Evolutionary conservation across 2,888 invertebrate species (phyloP).

Genomic region (Gibbula magus): DNA sequence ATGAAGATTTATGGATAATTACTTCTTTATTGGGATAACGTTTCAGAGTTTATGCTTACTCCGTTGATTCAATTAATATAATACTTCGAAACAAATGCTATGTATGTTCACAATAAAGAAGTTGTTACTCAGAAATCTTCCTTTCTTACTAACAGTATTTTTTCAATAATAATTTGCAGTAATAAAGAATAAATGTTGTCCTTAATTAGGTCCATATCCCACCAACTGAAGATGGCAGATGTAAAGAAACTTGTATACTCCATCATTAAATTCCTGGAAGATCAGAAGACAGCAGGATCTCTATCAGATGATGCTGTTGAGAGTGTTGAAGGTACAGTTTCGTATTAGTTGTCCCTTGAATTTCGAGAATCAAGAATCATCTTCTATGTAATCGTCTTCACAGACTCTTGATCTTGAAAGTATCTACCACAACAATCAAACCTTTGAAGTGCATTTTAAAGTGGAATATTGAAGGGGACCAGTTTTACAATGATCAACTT

Average conservation of each 20-base stretch:
- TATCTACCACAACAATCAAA: not conserved
- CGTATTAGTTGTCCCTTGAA: too few species aligned
- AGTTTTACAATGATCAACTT: too few species aligned
- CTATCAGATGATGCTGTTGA: slow-evolving; percentile 79
- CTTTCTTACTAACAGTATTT: too few species aligned
- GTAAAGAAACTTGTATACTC: slow-evolving; percentile 74
- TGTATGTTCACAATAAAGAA: too few species aligned
- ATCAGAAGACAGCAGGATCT: slow-evolving; percentile 74
- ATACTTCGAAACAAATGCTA: too few species aligned
- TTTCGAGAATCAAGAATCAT: too few species aligned
- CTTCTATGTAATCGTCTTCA: not conserved
- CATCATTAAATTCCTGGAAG: slow-evolving; percentile 77
- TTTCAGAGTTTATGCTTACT: too few species aligned
- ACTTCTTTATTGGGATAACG: too few species aligned
- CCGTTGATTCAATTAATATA: too few species aligned
- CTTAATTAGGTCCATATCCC: not conserved
- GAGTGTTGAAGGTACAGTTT: slow-evolving; percentile 82
- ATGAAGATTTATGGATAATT: too few species aligned
- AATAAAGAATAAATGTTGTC: not conserved
- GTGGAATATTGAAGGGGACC: too few species aligned
- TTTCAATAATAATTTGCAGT: not conserved
- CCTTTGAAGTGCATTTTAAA: not conserved
- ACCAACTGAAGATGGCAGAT: slow-evolving; percentile 58
- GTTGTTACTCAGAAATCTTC: too few species aligned
- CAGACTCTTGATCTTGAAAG: not conserved